These are phyloP conservation scores for Pogoniulus pusillus DNA, from an alignment of 2,797 vertebrate species.

Conservation along the genomic window DNA sequence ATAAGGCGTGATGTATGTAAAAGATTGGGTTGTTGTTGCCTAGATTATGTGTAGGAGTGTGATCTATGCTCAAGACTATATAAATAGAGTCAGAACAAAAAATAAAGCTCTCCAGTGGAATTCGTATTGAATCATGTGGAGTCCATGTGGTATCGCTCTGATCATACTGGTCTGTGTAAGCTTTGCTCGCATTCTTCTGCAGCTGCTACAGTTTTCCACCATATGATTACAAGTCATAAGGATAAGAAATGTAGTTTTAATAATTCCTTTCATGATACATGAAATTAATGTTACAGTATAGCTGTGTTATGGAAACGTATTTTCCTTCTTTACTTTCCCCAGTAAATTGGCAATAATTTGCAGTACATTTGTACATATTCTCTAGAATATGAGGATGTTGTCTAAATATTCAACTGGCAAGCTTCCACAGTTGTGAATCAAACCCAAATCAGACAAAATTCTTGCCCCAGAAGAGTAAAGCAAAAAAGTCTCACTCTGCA, in stretches of 20 bases:
- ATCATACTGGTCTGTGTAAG: too few species aligned
- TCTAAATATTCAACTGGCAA: background rate
- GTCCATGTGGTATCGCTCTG: too few species aligned
- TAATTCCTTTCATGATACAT: slow-evolving; percentile 1
- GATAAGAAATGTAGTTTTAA: background rate
- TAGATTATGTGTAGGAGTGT: too few species aligned
- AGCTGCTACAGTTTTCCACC: too few species aligned
- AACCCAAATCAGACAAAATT: slow-evolving; percentile 22
- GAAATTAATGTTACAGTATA: background rate
- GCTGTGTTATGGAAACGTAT: background rate
- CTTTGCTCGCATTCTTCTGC: too few species aligned
- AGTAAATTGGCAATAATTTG: background rate
- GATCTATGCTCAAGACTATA: too few species aligned
- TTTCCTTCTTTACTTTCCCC: background rate
- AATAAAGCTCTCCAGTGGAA: too few species aligned
- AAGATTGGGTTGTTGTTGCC: too few species aligned
- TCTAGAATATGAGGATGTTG: background rate
- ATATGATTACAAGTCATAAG: background rate
- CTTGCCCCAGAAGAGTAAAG: background rate
- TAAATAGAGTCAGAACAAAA: too few species aligned
- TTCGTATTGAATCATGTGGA: too few species aligned
- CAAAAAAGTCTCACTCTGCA: background rate
- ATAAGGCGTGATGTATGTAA: too few species aligned
- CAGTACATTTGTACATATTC: background rate
- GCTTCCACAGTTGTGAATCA: background rate